Percentiles rank a stretch among this genome's conserved stretches.
Conservation (phyloP, 2,797 vertebrate genomes). For the Coccyzus lansbergi region DNA sequence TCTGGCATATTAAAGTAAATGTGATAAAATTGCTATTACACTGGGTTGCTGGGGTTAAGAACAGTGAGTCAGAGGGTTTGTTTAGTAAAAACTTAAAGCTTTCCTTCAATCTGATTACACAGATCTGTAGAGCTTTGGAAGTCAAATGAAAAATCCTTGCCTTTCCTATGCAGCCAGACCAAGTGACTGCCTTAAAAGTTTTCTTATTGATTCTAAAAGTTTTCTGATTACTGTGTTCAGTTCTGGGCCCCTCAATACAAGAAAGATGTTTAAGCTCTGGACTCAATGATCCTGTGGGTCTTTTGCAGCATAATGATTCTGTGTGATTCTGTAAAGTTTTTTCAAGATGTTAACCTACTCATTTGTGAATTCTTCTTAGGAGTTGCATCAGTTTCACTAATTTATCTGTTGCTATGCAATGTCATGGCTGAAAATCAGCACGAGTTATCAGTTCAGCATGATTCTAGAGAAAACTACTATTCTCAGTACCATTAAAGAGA, state of each 20-base stretch:
- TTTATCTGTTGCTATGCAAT: background rate
- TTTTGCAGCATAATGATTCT: too few relatives aligned
- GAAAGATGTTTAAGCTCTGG: too few relatives aligned
- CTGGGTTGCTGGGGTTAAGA: constrained; percentile 2
- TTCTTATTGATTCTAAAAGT: background rate
- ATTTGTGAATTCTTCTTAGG: constrained; percentile 5
- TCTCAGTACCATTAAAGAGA: background rate
- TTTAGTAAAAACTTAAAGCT: constrained; percentile 37
- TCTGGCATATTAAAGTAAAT: constrained; percentile 6
- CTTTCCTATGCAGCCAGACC: background rate
- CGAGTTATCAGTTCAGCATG: background rate
- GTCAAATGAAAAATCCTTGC: constrained; percentile 23
- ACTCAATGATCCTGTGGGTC: too few relatives aligned
- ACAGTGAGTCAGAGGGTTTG: constrained; percentile 34
- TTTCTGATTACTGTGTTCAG: too few relatives aligned
- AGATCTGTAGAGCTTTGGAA: background rate
- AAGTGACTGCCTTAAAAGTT: constrained; percentile 30
- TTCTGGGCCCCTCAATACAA: too few relatives aligned
- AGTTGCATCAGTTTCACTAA: background rate
- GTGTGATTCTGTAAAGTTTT: background rate
- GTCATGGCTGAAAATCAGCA: background rate
- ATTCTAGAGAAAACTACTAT: background rate
- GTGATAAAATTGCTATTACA: background rate
- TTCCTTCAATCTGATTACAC: constrained; percentile 4
- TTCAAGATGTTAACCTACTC: background rate